phyloP scores from a whole-genome alignment of 53 echinoderm and acorn worm species.

The Stichopus horrens region DNA sequence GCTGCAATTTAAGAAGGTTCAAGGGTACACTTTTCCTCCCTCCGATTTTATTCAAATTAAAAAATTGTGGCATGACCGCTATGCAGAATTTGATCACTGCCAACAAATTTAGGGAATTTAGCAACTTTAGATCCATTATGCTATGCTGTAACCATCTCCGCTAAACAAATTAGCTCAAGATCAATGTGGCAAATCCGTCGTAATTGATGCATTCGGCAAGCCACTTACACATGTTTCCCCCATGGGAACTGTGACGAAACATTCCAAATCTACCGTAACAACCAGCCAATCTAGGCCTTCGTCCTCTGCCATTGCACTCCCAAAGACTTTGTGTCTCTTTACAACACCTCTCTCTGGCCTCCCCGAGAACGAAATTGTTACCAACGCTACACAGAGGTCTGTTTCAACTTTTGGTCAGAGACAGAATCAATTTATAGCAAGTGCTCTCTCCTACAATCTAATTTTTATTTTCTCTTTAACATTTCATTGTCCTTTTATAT shows the following conservation, averaged over 20 bases:
- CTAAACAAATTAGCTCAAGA: not conserved
- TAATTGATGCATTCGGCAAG: not conserved
- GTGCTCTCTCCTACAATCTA: not conserved
- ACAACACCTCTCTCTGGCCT: not conserved
- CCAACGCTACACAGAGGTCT: not conserved
- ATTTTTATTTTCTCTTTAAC: not conserved
- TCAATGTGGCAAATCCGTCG: not conserved
- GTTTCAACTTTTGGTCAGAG: not conserved
- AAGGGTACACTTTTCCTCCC: not conserved
- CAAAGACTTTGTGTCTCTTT: conserved; percentile 1
- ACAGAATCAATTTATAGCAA: not conserved
- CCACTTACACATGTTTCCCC: not conserved
- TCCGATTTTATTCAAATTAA: not conserved
- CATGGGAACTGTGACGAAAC: not conserved
- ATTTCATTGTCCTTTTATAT: no score
- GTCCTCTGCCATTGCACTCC: not conserved
- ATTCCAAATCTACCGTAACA: not conserved
- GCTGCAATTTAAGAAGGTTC: no score
- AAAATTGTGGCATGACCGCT: not conserved
- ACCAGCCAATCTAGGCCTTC: conserved; percentile 1
- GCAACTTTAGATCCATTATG: no score
- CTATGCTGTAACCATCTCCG: not conserved
- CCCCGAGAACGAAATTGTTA: not conserved
- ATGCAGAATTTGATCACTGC: not conserved
- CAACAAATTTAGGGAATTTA: not conserved